phyloP scores from a whole-genome alignment of 2,888 invertebrate species.

The Synanthedon formicaeformis region DNA sequence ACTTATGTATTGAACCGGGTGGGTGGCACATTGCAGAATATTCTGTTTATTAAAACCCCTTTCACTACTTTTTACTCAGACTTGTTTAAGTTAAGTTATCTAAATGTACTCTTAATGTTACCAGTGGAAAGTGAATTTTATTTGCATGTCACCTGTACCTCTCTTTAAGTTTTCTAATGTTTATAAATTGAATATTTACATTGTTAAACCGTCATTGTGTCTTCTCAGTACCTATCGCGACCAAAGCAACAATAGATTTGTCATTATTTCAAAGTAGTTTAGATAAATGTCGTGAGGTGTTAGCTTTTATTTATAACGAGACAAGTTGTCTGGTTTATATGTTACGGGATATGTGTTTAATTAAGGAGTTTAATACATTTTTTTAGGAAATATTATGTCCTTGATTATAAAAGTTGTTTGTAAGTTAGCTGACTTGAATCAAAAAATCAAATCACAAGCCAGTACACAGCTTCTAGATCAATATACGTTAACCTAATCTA shows the following conservation, averaged over 20 bases:
- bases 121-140: constrained; percentile 9
- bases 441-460: no score
- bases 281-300: constrained; percentile 57
- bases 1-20: constrained; percentile 34
- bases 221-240: constrained; percentile 3
- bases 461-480: no score
- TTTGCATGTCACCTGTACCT: constrained; percentile 41
- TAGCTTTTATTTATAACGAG: constrained; percentile 19
- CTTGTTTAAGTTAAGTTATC: constrained; percentile 5
- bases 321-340: no score
- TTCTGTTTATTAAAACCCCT: constrained; percentile 19
- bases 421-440: no score
- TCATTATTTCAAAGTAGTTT: constrained; percentile 35
- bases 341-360: no score
- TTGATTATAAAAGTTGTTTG: no score
- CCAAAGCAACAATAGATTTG: not conserved
- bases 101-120: not conserved
- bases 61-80: constrained; percentile 19
- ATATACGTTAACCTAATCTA: no score
- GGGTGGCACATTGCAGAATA: constrained; percentile 29
- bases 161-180: constrained; percentile 13
- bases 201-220: constrained; percentile 4
- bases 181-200: constrained; percentile 8
- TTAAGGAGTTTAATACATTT: no score
- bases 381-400: no score